Percentiles rank a stretch among this genome's conserved stretches.
Conservation (phyloP, 2,888 invertebrate species). For the Cinara cedri region DNA sequence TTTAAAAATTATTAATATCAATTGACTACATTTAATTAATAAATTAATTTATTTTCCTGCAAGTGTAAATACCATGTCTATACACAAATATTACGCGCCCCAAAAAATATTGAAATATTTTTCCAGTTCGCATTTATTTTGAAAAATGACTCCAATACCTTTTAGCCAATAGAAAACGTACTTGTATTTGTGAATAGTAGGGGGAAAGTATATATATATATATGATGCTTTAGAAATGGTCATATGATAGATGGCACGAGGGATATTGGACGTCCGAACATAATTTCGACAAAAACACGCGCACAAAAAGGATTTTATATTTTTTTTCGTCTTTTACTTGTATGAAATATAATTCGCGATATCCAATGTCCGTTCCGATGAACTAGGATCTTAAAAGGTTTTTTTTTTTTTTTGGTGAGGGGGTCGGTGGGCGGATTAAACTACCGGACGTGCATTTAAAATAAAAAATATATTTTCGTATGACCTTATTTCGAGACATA, state of each 20-base stretch:
- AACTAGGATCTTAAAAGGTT: not conserved
- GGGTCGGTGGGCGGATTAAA: not conserved
- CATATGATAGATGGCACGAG: slow-evolving; percentile 3
- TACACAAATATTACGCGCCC: too few relatives aligned
- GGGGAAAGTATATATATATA: not conserved
- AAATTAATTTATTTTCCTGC: too few relatives aligned
- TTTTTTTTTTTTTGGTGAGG: not conserved
- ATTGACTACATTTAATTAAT: too few relatives aligned
- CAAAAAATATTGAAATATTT: not conserved
- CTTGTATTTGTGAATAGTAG: not conserved
- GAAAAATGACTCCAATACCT: not conserved
- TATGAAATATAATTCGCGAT: slow-evolving; percentile 9
- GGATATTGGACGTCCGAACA: slow-evolving; percentile 7
- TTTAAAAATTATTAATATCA: too few relatives aligned
- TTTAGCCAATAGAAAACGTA: not conserved
- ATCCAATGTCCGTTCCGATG: not conserved
- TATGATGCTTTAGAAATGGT: slow-evolving; percentile 10
- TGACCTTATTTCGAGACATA: not conserved
- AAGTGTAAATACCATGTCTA: too few relatives aligned
- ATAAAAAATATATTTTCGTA: not conserved
- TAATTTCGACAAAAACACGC: slow-evolving; percentile 15
- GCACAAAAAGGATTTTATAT: slow-evolving; percentile 12
- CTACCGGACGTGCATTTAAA: not conserved
- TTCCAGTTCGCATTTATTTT: not conserved
- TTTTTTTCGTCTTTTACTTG: slow-evolving; percentile 1